phyloP scores from a whole-genome alignment of 2,113 vertebrate species.

The Vulpes vulpes region DNA sequence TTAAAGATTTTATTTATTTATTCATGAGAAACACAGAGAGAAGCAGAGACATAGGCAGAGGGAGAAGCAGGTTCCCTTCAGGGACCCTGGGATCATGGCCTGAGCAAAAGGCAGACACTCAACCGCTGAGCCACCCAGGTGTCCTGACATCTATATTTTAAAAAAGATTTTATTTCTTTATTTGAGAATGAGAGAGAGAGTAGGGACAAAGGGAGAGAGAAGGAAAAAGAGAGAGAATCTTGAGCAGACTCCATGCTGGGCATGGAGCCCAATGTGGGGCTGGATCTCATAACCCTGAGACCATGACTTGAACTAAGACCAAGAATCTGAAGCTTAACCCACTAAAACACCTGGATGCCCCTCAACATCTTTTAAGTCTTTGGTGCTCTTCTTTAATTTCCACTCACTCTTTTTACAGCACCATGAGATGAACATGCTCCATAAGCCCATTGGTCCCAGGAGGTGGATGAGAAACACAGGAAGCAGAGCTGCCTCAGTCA shows the following conservation, averaged over 20 bases:
- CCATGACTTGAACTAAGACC: background rate
- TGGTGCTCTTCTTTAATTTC: background rate
- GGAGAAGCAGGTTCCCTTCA: too few relatives aligned
- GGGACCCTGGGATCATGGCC: too few relatives aligned
- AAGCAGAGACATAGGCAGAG: too few relatives aligned
- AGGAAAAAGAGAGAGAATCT: background rate
- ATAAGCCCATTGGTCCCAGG: background rate
- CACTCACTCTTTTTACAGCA: background rate
- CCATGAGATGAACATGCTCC: background rate
- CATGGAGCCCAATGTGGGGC: background rate
- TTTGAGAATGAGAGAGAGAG: background rate
- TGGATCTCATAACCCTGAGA: background rate
- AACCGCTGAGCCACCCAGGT: too few relatives aligned
- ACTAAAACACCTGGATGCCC: background rate
- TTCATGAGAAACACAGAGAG: too few relatives aligned
- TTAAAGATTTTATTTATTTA: too few relatives aligned
- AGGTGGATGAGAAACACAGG: background rate
- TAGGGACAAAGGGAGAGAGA: background rate
- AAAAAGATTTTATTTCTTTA: background rate
- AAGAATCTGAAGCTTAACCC: background rate
- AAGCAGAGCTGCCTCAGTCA: background rate
- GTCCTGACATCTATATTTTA: too few relatives aligned
- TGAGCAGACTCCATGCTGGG: background rate
- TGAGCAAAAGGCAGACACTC: too few relatives aligned
- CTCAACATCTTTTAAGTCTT: background rate